These are phyloP conservation scores for Propithecus perrieri DNA, from an alignment of 2,797 vertebrate species.

Conservation along the genomic window DNA sequence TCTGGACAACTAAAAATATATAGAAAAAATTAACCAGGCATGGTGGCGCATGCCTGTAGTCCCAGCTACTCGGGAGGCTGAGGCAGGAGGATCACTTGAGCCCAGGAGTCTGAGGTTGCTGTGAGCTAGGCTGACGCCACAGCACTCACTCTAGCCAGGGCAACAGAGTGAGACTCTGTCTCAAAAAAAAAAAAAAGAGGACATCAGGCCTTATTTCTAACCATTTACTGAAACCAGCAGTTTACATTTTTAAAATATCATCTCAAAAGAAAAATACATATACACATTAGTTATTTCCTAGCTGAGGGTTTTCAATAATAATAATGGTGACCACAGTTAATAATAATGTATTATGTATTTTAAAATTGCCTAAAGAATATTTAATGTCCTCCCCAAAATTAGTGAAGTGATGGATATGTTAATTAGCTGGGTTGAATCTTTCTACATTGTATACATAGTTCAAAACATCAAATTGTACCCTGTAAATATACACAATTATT, in stretches of 20 bases:
- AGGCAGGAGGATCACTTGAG: too few species aligned
- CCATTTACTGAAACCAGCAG: slow-evolving; percentile 9
- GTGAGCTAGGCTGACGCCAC: too few species aligned
- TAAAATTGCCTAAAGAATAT: neutral
- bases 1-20: too few species aligned
- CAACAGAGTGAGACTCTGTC: too few species aligned
- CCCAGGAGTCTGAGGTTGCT: too few species aligned
- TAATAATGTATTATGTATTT: neutral
- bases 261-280: slow-evolving; percentile 16
- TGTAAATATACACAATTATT: neutral
- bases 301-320: neutral
- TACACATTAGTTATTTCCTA: slow-evolving; percentile 28
- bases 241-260: slow-evolving; percentile 39
- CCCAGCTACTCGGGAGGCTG: too few species aligned
- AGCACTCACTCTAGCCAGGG: too few species aligned
- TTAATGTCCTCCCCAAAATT: neutral
- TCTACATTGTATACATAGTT: neutral
- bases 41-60: too few species aligned
- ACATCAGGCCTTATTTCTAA: neutral
- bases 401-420: neutral
- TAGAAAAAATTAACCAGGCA: too few species aligned
- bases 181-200: too few species aligned
- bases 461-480: neutral
- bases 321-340: neutral
- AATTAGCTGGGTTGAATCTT: neutral